phyloP scores from a whole-genome alignment of 1,140 invertebrate species.

The Lasioglossum albipes region DNA sequence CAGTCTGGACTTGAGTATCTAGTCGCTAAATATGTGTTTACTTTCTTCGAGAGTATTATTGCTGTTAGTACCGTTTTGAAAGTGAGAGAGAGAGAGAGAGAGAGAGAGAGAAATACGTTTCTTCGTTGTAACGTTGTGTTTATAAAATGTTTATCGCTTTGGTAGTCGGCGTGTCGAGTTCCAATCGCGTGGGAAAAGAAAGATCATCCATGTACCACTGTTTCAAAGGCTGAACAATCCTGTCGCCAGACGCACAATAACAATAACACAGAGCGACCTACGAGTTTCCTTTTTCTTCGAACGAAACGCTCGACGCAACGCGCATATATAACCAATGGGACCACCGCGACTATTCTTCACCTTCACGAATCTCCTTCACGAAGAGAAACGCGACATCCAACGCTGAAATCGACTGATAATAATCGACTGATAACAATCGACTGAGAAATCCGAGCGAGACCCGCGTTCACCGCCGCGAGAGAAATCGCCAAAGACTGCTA shows the following conservation, averaged over 20 bases:
- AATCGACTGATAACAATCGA: too few species aligned
- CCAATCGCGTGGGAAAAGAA: neutral
- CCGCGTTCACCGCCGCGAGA: neutral
- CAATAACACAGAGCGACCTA: conserved; percentile 21
- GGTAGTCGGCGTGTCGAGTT: conserved; percentile 31
- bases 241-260: conserved; percentile 40
- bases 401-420: neutral
- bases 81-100: neutral
- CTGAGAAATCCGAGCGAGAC: neutral
- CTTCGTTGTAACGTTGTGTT: conserved; percentile 37
- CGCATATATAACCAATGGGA: conserved; percentile 38
- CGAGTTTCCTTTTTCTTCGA: conserved; percentile 23
- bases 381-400: conserved; percentile 12
- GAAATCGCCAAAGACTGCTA: conserved; percentile 18
- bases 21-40: conserved; percentile 10
- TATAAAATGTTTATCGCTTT: conserved; percentile 41
- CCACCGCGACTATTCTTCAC: conserved; percentile 35
- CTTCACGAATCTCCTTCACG: neutral
- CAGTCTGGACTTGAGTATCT: neutral
- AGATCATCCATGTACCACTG: neutral
- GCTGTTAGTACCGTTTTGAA: conserved; percentile 31
- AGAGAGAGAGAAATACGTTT: neutral
- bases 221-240: conserved; percentile 27
- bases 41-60: conserved; percentile 22
- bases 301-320: neutral